phyloP scores from a whole-genome alignment of 2,888 invertebrate genomes.

The Parnassius smintheus region DNA sequence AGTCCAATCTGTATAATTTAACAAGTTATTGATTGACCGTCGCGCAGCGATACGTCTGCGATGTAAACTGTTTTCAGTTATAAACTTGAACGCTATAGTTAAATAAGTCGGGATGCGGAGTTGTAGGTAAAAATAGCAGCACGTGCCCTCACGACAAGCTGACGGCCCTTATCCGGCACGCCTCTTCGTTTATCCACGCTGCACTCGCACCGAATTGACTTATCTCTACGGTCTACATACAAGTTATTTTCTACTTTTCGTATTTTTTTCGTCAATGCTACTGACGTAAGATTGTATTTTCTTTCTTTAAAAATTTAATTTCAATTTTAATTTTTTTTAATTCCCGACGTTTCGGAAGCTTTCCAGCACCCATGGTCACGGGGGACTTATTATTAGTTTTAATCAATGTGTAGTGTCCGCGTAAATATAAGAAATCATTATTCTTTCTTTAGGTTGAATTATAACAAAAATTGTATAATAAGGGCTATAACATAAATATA shows the following conservation, averaged over 20 bases:
- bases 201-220: slow-evolving; percentile 32
- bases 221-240: not conserved
- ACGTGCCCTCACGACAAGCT: slow-evolving; percentile 47
- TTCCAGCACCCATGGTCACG: too few relatives aligned
- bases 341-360: too few relatives aligned
- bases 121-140: slow-evolving; percentile 55
- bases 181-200: slow-evolving; percentile 47
- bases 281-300: slow-evolving; percentile 2
- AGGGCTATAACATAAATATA: too few relatives aligned
- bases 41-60: slow-evolving; percentile 32
- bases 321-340: not conserved
- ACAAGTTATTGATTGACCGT: slow-evolving; percentile 25
- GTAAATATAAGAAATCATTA: too few relatives aligned
- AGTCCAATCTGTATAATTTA: slow-evolving; percentile 7
- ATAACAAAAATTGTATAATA: too few relatives aligned
- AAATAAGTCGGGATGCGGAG: slow-evolving; percentile 35
- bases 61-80: slow-evolving; percentile 35
- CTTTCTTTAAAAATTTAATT: not conserved
- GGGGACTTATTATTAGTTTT: too few relatives aligned
- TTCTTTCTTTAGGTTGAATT: too few relatives aligned
- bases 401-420: too few relatives aligned
- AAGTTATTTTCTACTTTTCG: not conserved
- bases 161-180: slow-evolving; percentile 45
- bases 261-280: slow-evolving; percentile 1
- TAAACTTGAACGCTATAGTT: slow-evolving; percentile 36